Conservation (phyloP, 2,888 invertebrate genomes). For the Toxonevra muliebris region DNA sequence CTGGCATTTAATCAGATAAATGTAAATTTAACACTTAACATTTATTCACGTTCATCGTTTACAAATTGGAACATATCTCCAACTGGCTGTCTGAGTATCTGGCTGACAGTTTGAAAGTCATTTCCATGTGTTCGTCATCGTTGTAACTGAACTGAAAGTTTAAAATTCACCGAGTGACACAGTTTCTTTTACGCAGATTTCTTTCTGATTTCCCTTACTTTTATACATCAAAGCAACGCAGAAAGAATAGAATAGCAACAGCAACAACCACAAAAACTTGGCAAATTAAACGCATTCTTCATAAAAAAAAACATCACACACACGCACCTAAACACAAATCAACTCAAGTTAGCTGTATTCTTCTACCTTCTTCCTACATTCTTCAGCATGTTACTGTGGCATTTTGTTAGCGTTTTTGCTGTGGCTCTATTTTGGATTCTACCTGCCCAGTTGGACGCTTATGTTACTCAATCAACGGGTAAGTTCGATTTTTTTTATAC, state of each 20-base stretch:
- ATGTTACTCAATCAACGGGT: constrained; percentile 57
- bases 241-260: neutral
- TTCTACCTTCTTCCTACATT: neutral
- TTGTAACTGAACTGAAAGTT: neutral
- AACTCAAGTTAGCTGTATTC: neutral
- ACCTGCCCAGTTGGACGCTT: constrained; percentile 58
- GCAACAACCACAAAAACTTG: neutral
- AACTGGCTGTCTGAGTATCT: too few relatives aligned
- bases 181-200: constrained; percentile 19
- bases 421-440: constrained; percentile 36
- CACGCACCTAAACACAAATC: constrained; percentile 4
- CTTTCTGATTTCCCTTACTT: constrained; percentile 23
- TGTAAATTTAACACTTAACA: too few relatives aligned
- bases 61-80: too few relatives aligned
- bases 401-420: constrained; percentile 7
- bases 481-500: constrained; percentile 35
- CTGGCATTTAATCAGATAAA: too few relatives aligned
- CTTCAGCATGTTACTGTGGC: constrained; percentile 15
- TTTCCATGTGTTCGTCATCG: too few relatives aligned
- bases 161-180: constrained; percentile 28
- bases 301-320: neutral
- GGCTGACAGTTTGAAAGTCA: too few relatives aligned
- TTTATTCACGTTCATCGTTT: too few relatives aligned
- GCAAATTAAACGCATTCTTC: neutral
- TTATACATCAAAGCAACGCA: too few relatives aligned